Base-by-base conservation (phyloP, 2,888 invertebrate genomes). In the Drosophila parthenogenetica region DNA sequence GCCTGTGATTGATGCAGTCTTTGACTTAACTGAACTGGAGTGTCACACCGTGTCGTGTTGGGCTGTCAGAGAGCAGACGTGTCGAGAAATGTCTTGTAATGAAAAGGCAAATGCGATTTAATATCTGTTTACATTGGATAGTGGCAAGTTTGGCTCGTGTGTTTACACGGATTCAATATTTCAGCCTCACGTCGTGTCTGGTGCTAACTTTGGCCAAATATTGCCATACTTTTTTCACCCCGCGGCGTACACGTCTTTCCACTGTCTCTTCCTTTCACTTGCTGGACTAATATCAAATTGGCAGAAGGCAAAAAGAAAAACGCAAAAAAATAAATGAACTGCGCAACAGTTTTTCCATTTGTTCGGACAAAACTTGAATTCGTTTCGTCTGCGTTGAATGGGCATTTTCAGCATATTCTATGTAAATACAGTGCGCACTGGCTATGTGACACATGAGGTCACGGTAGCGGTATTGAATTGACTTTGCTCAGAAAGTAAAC, bases 261-360 rank as follows among this genome's bases (percentile, higher is more conserved):
- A 13, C 17, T 22, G 5, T 22, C 43, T 3, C 32, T n/a, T 22
- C 2, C 14, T 3, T 13, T 4, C 35, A 11, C 35, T 13, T 13
- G 0, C 35, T 35, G 13, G 0, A 13, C 35, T 3, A 13, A 35
- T 35, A 10, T 25, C 22, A 16, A 57, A 22, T 42, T 46, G 65
- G 51, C 46, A 62, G 43, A 4, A 35, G 3, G 35, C 14, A 43
- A 8, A 37, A 45, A n/a, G 22, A 14, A 35, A 42, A 68, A 45
- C 25, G 39, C 49, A 46, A 60, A 60, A 69, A 29, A 29, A 29
- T 46, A 61, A 48, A 60, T 63, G 43, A 74, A 86, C 83, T 86
- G 81, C 81, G 81, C 81, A 81, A 81, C 87, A 81, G 83, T 86
- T 81, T 81, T 86, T 83, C 71, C 71, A 77, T 39, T 60, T 58